A percentile compares a stretch with the other conserved stretches of the same genome.
These are phyloP conservation scores for Polymixis lichenea DNA, from an alignment of 2,888 invertebrate genomes.

Conservation along the genomic window DNA sequence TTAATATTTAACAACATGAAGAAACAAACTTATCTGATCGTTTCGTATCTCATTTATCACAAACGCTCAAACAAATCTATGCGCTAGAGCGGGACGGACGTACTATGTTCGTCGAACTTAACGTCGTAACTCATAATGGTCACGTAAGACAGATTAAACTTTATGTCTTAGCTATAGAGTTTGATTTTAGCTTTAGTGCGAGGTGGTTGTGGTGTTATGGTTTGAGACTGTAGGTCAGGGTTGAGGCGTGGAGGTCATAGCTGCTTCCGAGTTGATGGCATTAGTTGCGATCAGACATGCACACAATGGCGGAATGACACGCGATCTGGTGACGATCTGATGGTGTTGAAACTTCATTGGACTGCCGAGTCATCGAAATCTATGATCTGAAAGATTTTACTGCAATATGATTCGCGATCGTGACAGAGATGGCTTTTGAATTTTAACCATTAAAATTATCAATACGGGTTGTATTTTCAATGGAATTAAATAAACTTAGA, in stretches of 20 bases:
- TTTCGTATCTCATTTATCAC: constrained; percentile 57
- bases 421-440: too few relatives aligned
- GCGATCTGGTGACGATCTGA: constrained; percentile 16
- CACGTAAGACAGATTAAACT: constrained; percentile 21
- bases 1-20: constrained; percentile 46
- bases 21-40: constrained; percentile 57
- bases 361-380: not conserved
- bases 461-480: too few relatives aligned
- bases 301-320: constrained; percentile 36
- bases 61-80: constrained; percentile 54
- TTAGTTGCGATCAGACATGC: constrained; percentile 52
- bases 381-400: not conserved
- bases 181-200: constrained; percentile 12
- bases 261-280: constrained; percentile 52
- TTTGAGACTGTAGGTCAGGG: constrained; percentile 58
- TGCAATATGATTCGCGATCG: too few relatives aligned
- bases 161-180: constrained; percentile 29
- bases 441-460: too few relatives aligned
- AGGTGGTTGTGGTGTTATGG: constrained; percentile 9
- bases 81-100: constrained; percentile 49
- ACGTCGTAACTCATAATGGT: constrained; percentile 28
- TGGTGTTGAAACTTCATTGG: constrained; percentile 1
- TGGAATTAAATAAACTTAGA: too few relatives aligned
- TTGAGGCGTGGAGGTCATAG: constrained; percentile 50
- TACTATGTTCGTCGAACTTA: constrained; percentile 8